Evolutionary conservation across 2,888 invertebrate genomes (phyloP), one percentile per base, ranked within the genome.

Genomic region (Oscheius sp.): DNA sequence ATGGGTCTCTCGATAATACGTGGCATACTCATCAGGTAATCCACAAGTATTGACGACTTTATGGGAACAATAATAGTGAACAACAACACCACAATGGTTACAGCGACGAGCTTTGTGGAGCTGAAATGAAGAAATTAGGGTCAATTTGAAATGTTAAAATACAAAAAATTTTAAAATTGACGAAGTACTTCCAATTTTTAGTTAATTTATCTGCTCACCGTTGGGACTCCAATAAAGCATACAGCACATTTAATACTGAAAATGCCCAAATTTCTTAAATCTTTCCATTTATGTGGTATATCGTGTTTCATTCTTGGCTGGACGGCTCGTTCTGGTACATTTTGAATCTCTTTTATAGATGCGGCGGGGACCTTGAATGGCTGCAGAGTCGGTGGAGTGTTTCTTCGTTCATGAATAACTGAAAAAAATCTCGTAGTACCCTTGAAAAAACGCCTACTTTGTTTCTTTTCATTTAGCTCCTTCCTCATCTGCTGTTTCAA

Each of bases 211-310:
- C n/a, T n/a, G n/a, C n/a, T n/a, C n/a, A 73, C 47, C 3, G 71
- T 54, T 8, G 74, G 64, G n/a, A 76, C 70, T n/a, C 74, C 76
- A 6, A 71, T 62, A 68, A 74, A 76, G 56, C 76, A 76, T 20
- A 76, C 64, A 2, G 72, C 74, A 41, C 76, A 76, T 33, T 76
- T 76, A 28, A 67, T 63, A n/a, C 70, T 70, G 51, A 74, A 67
- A 8, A 76, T 62, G 3, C 71, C 50, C 4, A 72, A 24, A 41
- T 74, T 65, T 1, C 76, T 67, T 20, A 71, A 63, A n/a, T 74
- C 71, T 17, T 76, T 76, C 76, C 76, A 76, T 59, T 44, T 68
- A 26, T 76, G 76, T 14, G 76, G 74, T 51, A 76, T 76, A 28
- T 76, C 76, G 33, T 76, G 76, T 6, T 72, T 56, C 76, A 76